A percentile compares a stretch with the other conserved stretches of the same genome.
Evolutionary conservation across 2,113 vertebrate species (phyloP).

Genomic region (Pteruthius melanotis): DNA sequence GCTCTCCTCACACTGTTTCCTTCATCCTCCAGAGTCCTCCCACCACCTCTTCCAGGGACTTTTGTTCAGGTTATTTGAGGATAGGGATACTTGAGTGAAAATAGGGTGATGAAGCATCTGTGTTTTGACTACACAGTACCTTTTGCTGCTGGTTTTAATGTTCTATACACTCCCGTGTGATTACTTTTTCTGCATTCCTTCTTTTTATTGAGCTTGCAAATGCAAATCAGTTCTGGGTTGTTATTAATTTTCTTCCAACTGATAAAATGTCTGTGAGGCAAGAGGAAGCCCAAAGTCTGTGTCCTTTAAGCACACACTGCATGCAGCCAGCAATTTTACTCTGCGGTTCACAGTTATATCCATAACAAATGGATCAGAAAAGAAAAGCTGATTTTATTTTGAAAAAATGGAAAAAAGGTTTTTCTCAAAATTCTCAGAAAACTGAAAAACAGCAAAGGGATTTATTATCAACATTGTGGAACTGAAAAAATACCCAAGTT

Average conservation of each 20-base stretch:
- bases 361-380: neutral
- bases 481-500: neutral
- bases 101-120: neutral
- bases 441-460: neutral
- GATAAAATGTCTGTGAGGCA: neutral
- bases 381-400: neutral
- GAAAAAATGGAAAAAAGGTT: neutral
- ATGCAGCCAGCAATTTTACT: neutral
- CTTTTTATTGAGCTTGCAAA: conserved; percentile 1
- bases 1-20: neutral
- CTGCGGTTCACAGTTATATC: neutral
- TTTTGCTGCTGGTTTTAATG: neutral
- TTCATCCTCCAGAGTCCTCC: neutral
- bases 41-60: neutral
- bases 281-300: neutral
- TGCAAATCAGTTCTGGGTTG: neutral
- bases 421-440: neutral
- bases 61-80: neutral
- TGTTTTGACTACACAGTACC: neutral
- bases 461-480: neutral
- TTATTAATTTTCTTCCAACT: neutral
- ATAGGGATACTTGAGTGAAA: neutral
- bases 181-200: neutral
- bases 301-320: neutral
- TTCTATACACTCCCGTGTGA: neutral